Percentiles rank a stretch among this genome's conserved stretches.
Evolutionary conservation across 2,113 vertebrate genomes (phyloP).

Genomic region (Laticauda laticaudata): DNA sequence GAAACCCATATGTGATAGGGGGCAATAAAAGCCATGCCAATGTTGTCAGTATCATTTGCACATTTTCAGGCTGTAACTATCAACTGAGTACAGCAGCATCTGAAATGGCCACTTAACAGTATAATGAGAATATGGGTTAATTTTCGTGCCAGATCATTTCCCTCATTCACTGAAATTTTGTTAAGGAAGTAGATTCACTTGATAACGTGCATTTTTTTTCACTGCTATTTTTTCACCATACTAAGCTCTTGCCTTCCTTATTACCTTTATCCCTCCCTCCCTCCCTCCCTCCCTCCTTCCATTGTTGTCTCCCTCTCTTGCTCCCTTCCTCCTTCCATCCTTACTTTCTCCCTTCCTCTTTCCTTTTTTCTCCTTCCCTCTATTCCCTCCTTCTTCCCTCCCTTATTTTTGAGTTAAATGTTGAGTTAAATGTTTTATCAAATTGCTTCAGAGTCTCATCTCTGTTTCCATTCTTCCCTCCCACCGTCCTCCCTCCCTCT

Average conservation of each 20-base stretch:
- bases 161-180: constrained; percentile 39
- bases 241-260: not conserved
- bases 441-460: no score
- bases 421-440: no score
- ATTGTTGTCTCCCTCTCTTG: no score
- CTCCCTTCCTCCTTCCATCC: no score
- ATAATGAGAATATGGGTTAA: constrained; percentile 42
- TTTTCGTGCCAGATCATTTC: constrained; percentile 39
- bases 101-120: constrained; percentile 35
- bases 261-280: not conserved
- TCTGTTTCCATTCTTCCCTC: not conserved
- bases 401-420: no score
- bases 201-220: constrained; percentile 42
- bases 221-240: constrained; percentile 43
- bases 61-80: constrained; percentile 26
- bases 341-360: not conserved
- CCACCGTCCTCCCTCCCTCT: no score
- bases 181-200: constrained; percentile 29
- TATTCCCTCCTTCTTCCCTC: no score
- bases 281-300: not conserved
- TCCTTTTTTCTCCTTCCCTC: not conserved
- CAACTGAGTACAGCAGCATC: not conserved
- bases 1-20: not conserved
- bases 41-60: constrained; percentile 34
- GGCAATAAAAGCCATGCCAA: constrained; percentile 16